Evolutionary conservation across 2,113 vertebrate genomes (phyloP), one percentile per base, ranked within the genome.

Genomic region (Neopipo cinnamomea): DNA sequence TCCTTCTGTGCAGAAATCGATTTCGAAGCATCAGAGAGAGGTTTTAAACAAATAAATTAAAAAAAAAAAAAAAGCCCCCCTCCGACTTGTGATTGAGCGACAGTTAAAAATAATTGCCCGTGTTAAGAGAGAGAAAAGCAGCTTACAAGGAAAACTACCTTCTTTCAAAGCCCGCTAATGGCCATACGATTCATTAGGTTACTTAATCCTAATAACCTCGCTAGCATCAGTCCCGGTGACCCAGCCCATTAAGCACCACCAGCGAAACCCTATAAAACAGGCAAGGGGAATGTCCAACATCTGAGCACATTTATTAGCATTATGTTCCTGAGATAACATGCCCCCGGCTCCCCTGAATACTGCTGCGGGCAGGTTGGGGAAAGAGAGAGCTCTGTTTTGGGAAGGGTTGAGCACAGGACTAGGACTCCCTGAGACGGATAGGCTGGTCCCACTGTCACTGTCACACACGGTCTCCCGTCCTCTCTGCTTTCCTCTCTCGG

Each of bases 131-230:
- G 75, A 66, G 68, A 72, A 68, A 71, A 77, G 44, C 50, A 53
- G 62, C 84, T 77, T 92, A 81, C 79, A 41, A 65, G 73, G 81
- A 81, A 88, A 88, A 75, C 53, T 63, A 88, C 88, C 83, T 87
- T 65, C 83, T 81, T 91, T 73, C 93, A 94, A 96, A 94, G 85
- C 88, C 78, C 76, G 82, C 65, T 96, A 95, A 89, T 75, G 81
- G 93, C 86, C 95, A 87, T 47, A 73, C 95, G 76, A 97, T 96
- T 98, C 97, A 97, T 98, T 97, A 97, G 93, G 95, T 92, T 73
- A 91, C 92, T 97, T 97, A 96, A 97, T 96, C 95, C 96, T 97
- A 96, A 97, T 90, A 94, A 95, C 91, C 97, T 85, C 39, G 19
- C 95, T 63, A 89, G 95, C 95, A 91, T 97, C 96, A 93, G 95